Conservation (phyloP, 2,888 invertebrate species). For the Eucera pruinosa region DNA sequence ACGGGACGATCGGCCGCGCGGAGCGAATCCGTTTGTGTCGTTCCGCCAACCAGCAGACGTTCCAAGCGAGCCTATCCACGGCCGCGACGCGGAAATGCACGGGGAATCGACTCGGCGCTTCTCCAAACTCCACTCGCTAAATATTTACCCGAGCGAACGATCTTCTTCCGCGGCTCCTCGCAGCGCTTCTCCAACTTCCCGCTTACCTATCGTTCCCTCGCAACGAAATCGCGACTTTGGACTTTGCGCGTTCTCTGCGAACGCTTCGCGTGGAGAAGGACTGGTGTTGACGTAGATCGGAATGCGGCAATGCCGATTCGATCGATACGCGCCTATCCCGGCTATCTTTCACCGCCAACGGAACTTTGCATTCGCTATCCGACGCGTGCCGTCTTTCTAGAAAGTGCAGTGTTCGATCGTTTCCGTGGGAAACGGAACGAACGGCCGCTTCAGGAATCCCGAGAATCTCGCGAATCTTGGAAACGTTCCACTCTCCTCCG, state of each 20-base stretch:
- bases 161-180: neutral
- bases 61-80: slow-evolving; percentile 37
- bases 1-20: slow-evolving; percentile 34
- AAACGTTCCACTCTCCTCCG: too few species aligned
- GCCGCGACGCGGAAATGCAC: slow-evolving; percentile 4
- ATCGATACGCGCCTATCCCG: too few species aligned
- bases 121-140: slow-evolving; percentile 42
- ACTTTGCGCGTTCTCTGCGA: neutral
- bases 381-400: too few species aligned
- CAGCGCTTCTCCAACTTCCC: neutral
- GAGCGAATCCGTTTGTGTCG: slow-evolving; percentile 73
- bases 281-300: too few species aligned
- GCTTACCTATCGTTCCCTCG: neutral
- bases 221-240: neutral
- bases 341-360: too few species aligned
- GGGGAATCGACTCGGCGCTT: neutral
- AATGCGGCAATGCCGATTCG: neutral
- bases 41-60: slow-evolving; percentile 70
- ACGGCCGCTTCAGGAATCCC: too few species aligned
- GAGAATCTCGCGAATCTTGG: too few species aligned
- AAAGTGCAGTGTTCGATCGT: too few species aligned
- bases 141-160: slow-evolving; percentile 58
- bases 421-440: too few species aligned
- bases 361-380: too few species aligned
- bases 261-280: neutral